phyloP scores from a whole-genome alignment of 2,888 invertebrate species.

The Hemistola chrysoprasaria region DNA sequence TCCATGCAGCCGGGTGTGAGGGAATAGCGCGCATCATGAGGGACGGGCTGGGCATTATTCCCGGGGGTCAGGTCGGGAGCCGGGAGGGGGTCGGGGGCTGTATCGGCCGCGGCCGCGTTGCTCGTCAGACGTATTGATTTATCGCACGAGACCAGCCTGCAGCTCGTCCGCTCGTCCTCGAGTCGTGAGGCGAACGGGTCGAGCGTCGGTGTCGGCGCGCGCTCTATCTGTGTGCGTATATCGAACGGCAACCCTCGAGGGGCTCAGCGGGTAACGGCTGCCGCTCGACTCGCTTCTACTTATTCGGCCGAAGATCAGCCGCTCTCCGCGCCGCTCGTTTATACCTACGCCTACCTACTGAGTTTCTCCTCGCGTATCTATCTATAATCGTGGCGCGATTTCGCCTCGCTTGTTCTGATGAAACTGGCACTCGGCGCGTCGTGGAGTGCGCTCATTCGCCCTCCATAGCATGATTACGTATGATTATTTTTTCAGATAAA shows the following conservation, averaged over 20 bases:
- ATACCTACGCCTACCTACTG: constrained; percentile 78
- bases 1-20: constrained; percentile 76
- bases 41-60: constrained; percentile 72
- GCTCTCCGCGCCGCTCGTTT: constrained; percentile 54
- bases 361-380: constrained; percentile 77
- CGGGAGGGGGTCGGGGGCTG: constrained; percentile 71
- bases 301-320: constrained; percentile 77
- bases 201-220: constrained; percentile 76
- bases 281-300: constrained; percentile 80
- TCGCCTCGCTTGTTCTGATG: constrained; percentile 73
- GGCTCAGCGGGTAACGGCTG: constrained; percentile 64
- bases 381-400: constrained; percentile 71
- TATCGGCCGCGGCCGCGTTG: constrained; percentile 62
- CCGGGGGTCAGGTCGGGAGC: constrained; percentile 62
- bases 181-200: constrained; percentile 53
- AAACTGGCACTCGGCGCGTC: constrained; percentile 49
- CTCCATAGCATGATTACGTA: constrained; percentile 69
- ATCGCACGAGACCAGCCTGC: constrained; percentile 78
- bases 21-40: constrained; percentile 72
- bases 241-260: constrained; percentile 81
- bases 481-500: constrained; percentile 83
- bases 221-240: constrained; percentile 73
- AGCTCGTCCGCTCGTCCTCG: constrained; percentile 52
- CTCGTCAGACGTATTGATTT: constrained; percentile 76
- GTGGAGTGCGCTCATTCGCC: constrained; percentile 61